phyloP scores from a whole-genome alignment of 2,113 vertebrate genomes.

The Chlamydotis undulata region DNA sequence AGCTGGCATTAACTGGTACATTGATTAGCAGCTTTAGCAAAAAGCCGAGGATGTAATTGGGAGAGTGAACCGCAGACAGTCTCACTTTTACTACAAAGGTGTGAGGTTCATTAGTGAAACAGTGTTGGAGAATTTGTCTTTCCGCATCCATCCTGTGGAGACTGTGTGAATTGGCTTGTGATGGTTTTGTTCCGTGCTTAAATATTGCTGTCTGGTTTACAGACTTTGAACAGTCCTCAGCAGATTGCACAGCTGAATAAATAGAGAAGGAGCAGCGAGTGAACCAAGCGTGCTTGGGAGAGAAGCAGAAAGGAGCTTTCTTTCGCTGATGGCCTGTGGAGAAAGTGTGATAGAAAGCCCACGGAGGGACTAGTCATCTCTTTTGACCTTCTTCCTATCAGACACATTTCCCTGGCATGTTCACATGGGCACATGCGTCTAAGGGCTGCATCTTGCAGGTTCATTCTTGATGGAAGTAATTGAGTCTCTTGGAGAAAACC shows the following conservation, averaged over 20 bases:
- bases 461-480: neutral
- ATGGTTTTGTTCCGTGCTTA: neutral
- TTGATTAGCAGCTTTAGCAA: neutral
- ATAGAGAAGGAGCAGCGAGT: neutral
- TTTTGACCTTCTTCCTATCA: neutral
- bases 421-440: neutral
- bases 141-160: neutral
- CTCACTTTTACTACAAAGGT: neutral
- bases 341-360: neutral
- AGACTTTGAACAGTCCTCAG: neutral
- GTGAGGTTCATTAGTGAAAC: neutral
- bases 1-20: neutral
- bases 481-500: neutral
- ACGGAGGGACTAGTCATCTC: neutral
- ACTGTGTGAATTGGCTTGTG: neutral
- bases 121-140: neutral
- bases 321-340: neutral
- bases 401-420: neutral
- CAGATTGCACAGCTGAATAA: neutral
- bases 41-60: neutral
- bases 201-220: neutral
- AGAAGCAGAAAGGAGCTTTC: neutral
- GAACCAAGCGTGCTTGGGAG: neutral
- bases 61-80: neutral
- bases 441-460: constrained; percentile 12